Base-by-base conservation (phyloP, 2,113 vertebrate genomes). In the Campylomormyrus tamandua region DNA sequence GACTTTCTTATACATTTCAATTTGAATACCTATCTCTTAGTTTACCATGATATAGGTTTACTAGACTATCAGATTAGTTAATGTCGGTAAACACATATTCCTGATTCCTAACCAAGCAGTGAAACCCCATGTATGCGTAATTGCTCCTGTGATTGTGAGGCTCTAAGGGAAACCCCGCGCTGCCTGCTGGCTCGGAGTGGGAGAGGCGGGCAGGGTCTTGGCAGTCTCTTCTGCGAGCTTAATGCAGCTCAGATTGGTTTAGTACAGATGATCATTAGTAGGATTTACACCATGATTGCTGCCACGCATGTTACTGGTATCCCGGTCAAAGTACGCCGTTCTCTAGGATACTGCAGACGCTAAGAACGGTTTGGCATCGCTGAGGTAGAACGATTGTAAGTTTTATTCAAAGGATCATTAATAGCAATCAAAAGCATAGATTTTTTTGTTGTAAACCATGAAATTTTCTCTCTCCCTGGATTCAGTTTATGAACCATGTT, bases 191-290 rank as follows among this genome's bases (percentile, higher is more conserved):
- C n/a, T 87, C 3, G 5, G 49, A 56, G 27, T 7, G 27, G 11
- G 39, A 84, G 83, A 84, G 83, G 45, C 8, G 19, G 83, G 83
- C 83, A 84, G 39, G 94, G 91, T 90, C 92, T 92, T 83, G 92
- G 91, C 91, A 88, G 91, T 91, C 89, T 88, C 90, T 87, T 87
- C 92, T 91, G 91, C 92, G 93, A 90, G 77, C 86, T 62, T 48
- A 92, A 91, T 94, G 95, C 93, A 56, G 92, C 53, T 91, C 91
- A 90, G 89, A 92, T 89, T 89, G 91, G 91, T 92, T 92, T 88
- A 92, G 94, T 94, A 92, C 93, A 90, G 90, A 53, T 91, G 90
- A 88, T 84, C 83, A 46, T 84, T 84, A 84, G 8, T 48, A 48
- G 83, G n/a, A 24, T 87, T 35, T 39, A 87, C 49, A 15, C 45